Evolutionary conservation across 2,113 vertebrate species (phyloP).

Genomic region (Sebastes fasciatus): DNA sequence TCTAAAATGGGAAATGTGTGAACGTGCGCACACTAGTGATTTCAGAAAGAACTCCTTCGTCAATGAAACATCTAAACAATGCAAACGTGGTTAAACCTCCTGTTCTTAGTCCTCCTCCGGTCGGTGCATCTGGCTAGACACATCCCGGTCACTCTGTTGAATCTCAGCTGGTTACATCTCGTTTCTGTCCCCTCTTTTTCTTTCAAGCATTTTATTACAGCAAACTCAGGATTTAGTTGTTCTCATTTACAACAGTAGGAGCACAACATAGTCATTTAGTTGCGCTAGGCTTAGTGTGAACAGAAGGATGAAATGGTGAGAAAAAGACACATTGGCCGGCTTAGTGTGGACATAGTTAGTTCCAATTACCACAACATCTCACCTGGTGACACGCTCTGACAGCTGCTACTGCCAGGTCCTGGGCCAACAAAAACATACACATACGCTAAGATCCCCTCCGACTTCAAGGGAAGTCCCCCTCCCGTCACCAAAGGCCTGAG

Average conservation of each 20-base stretch:
- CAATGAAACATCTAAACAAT: background rate
- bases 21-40: background rate
- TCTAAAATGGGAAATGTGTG: background rate
- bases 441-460: slow-evolving; percentile 8
- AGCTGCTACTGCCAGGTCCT: slow-evolving; percentile 49
- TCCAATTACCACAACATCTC: slow-evolving; percentile 8
- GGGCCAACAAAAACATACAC: slow-evolving; percentile 35
- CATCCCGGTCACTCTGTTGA: background rate
- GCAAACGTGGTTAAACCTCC: background rate
- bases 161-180: background rate
- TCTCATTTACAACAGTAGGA: background rate
- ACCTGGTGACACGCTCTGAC: slow-evolving; percentile 59
- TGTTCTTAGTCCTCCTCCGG: background rate
- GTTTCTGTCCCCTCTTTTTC: background rate
- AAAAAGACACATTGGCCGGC: background rate
- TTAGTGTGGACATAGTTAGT: background rate
- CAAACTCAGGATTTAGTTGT: background rate
- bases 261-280: background rate
- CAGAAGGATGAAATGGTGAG: too few species aligned
- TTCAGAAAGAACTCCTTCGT: background rate
- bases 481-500: slow-evolving; percentile 32
- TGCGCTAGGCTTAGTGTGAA: background rate
- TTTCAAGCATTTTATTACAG: background rate
- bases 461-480: slow-evolving; percentile 41
- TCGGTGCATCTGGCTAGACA: background rate